Percentiles rank a stretch among this genome's conserved stretches.
These are phyloP conservation scores for Pseudococcus jackbeardsleyi DNA, from an alignment of 2,888 invertebrate genomes.

Conservation along the genomic window DNA sequence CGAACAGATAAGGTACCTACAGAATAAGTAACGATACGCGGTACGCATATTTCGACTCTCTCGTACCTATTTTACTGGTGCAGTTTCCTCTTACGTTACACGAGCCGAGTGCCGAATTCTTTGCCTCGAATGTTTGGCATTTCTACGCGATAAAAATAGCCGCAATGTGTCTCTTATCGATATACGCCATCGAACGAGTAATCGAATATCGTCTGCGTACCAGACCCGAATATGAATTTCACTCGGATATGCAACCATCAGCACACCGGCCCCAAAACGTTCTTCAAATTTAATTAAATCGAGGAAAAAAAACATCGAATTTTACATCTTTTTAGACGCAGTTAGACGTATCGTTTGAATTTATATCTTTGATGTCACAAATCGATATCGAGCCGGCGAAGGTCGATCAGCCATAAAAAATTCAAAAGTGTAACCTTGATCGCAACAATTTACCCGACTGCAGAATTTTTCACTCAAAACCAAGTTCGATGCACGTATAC, in stretches of 20 bases:
- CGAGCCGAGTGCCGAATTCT: neutral
- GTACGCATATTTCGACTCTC: conserved; percentile 10
- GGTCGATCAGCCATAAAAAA: conserved; percentile 15
- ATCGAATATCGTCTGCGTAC: neutral
- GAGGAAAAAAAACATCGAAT: neutral
- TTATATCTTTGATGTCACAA: conserved; percentile 39
- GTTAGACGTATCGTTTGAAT: neutral
- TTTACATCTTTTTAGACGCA: neutral
- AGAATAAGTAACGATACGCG: neutral
- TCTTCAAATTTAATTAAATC: neutral
- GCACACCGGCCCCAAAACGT: neutral
- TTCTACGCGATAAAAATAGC: conserved; percentile 33
- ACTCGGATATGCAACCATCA: neutral
- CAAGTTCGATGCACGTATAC: neutral
- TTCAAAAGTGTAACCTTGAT: conserved; percentile 18
- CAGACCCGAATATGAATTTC: neutral
- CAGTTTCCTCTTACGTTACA: conserved; percentile 4
- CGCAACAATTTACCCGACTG: conserved; percentile 9
- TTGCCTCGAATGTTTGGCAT: conserved; percentile 33
- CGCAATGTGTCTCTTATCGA: neutral
- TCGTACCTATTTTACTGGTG: neutral
- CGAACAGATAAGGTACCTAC: neutral
- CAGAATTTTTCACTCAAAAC: neutral
- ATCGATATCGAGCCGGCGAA: conserved; percentile 23
- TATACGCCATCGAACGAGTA: conserved; percentile 31